phyloP scores from a whole-genome alignment of 1,140 invertebrate genomes.

The Lepidotrigona ventralis region DNA sequence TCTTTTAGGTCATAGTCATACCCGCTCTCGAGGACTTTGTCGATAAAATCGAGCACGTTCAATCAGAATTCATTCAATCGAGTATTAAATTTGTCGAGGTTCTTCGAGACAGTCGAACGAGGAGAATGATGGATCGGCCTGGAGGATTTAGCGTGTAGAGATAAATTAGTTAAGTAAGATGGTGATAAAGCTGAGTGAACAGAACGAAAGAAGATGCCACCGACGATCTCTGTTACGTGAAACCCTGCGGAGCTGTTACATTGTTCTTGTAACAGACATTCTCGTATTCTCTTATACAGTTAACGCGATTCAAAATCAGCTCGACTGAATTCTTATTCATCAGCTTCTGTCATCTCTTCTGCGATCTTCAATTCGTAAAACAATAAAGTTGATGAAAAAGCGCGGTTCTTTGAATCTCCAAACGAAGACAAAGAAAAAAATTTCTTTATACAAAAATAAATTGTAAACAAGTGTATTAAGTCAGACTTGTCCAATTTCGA shows the following conservation, averaged over 20 bases:
- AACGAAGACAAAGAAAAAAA: neutral
- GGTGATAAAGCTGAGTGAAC: neutral
- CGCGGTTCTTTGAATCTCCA: neutral
- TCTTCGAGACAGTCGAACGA: neutral
- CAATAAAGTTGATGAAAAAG: neutral
- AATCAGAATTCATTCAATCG: neutral
- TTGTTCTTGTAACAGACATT: neutral
- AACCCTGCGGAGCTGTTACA: neutral
- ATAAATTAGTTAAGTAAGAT: neutral
- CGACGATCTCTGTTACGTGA: too few relatives aligned
- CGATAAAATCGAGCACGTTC: neutral
- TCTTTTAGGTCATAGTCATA: too few relatives aligned
- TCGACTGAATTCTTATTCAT: neutral
- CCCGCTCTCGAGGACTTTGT: neutral
- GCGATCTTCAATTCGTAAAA: slow-evolving; percentile 3
- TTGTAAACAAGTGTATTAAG: neutral
- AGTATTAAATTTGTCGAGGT: neutral
- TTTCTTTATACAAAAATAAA: neutral
- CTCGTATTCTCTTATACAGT: neutral
- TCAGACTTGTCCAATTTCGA: neutral
- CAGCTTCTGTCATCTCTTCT: neutral
- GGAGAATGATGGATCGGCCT: neutral
- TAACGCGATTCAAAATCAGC: neutral
- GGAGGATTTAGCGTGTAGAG: neutral
- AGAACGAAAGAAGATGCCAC: neutral